Base-by-base conservation (phyloP, 2,888 invertebrate genomes). In the Philhelius pedissequus region DNA sequence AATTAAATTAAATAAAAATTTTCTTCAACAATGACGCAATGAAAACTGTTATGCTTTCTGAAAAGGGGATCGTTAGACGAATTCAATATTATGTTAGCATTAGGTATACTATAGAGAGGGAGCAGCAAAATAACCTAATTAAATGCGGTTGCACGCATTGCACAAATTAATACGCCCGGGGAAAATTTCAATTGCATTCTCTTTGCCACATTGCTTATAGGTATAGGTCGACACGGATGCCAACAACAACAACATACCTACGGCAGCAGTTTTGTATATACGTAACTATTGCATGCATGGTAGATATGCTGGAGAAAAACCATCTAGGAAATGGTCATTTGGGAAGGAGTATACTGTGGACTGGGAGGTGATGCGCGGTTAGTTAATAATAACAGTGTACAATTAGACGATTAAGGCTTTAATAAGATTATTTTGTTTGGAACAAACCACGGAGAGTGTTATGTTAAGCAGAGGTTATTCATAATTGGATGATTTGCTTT, bases 141-240 rank as follows among this genome's bases (percentile, higher is more conserved):
- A 58, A 66, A 74, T 70, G 83, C 66, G 74, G 79, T 75, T 70
- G 52, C 69, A 78, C 66, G 79, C 79, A 75, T 58, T 74, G 74
- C 69, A 79, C 70, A 79, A 79, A 78, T 79, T 79, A 79, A 83
- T 69, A 52, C 52, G 66, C 38, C 38, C 74, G 56, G 64, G 50
- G 69, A 78, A 79, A 70, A 54, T 73, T 77, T 75, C 70, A 64
- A 83, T 83, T 79, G 83, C 78, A 75, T 56, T 70, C 69, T 58
- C 62, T 69, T 78, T 20, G 32, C 20, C 74, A 70, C 54, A 40
- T 69, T 35, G 68, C 15, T 69, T 40, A 62, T 35, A n/a, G 45
- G n/a, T 30, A n/a, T n/a, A n/a, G n/a, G 52, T 7, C 20, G 32
- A 56, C n/a, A n/a, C n/a, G n/a, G n/a, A n/a, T n/a, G n/a, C n/a